Percentiles rank a stretch among this genome's conserved stretches.
phyloP scores from a whole-genome alignment of 2,797 vertebrate species.

The Holocentrus rufus region DNA sequence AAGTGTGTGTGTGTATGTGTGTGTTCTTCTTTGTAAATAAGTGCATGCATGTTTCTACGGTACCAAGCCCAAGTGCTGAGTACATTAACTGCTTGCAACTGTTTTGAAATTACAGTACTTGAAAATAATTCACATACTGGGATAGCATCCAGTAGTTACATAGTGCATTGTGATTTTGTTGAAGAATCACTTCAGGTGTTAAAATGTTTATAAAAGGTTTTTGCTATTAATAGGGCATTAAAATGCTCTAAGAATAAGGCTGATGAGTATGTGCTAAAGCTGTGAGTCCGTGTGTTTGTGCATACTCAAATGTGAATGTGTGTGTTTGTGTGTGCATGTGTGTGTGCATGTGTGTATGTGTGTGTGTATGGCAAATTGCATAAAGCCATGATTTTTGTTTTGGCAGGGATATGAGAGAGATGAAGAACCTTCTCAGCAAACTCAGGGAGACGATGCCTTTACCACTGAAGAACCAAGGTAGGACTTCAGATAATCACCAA shows the following conservation, averaged over 20 bases:
- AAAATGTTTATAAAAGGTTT: no score
- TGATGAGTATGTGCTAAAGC: no score
- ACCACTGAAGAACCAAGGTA: slow-evolving; percentile 99
- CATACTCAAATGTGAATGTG: no score
- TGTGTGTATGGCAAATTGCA: neutral
- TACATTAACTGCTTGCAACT: no score
- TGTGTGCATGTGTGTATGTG: neutral
- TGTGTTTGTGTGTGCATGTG: neutral
- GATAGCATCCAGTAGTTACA: no score
- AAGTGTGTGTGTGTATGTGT: neutral
- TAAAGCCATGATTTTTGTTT: slow-evolving; percentile 50
- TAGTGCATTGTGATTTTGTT: no score
- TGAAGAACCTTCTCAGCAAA: slow-evolving; percentile 99
- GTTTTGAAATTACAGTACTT: no score
- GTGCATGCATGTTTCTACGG: neutral
- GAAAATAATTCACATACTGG: no score
- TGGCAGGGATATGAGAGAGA: slow-evolving; percentile 96
- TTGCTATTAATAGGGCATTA: no score
- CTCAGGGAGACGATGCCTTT: slow-evolving; percentile 99
- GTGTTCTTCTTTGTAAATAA: neutral
- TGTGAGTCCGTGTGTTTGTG: neutral
- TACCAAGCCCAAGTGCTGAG: no score
- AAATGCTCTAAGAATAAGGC: no score
- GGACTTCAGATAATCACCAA: neutral
- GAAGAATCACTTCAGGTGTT: no score